phyloP scores from a whole-genome alignment of 2,113 vertebrate species.

The Periophthalmus modestus region DNA sequence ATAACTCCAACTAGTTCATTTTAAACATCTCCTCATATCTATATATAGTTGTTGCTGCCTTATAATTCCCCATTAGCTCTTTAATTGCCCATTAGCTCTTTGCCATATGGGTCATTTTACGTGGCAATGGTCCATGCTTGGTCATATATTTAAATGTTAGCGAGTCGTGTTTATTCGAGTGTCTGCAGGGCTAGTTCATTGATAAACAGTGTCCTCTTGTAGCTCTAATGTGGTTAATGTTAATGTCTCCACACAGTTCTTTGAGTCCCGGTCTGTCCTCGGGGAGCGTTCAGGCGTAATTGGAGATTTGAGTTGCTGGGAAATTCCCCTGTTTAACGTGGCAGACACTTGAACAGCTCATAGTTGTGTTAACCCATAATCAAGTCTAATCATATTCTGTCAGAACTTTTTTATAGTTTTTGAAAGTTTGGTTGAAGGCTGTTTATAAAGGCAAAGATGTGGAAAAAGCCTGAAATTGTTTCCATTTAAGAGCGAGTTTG shows the following conservation, averaged over 20 bases:
- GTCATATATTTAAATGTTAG: background rate
- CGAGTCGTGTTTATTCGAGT: background rate
- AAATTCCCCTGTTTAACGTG: background rate
- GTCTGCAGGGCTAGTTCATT: background rate
- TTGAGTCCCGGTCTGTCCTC: background rate
- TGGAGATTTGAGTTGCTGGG: constrained; percentile 11
- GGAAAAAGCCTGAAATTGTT: background rate
- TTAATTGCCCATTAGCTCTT: background rate
- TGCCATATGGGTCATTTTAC: background rate
- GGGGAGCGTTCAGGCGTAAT: background rate
- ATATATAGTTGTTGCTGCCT: background rate
- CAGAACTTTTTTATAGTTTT: background rate
- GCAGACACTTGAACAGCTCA: background rate
- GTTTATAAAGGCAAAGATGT: background rate
- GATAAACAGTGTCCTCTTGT: background rate
- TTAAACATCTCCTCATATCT: background rate
- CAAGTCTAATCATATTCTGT: constrained; percentile 1
- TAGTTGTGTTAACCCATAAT: constrained; percentile 8
- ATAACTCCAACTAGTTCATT: background rate
- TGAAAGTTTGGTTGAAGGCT: background rate
- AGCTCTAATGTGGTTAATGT: background rate
- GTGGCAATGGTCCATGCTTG: background rate
- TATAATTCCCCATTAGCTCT: background rate
- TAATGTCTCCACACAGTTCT: constrained; percentile 1
- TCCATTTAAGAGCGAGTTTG: background rate